phyloP scores from a whole-genome alignment of 2,113 vertebrate species.

The Passer montanus region DNA sequence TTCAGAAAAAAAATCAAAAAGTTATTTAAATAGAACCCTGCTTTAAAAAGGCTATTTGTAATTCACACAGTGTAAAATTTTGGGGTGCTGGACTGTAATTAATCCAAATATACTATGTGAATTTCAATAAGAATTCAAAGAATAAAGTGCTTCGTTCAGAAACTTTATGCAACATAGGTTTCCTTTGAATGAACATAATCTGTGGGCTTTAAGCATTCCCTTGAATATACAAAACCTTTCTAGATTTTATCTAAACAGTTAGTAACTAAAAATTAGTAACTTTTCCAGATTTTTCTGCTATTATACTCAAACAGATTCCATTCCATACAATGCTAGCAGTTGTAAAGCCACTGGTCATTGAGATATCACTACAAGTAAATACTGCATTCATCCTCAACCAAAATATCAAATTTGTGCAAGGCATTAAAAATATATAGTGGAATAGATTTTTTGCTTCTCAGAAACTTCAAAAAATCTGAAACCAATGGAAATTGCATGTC shows the following conservation, averaged over 20 bases:
- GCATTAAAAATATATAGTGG: background rate
- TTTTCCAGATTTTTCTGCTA: conserved; percentile 57
- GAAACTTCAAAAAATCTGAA: background rate
- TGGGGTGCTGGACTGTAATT: background rate
- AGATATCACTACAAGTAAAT: background rate
- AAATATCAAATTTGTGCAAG: background rate
- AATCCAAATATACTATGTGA: background rate
- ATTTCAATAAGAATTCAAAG: background rate
- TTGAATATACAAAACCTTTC: background rate
- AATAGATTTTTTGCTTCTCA: background rate
- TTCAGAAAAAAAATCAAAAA: background rate
- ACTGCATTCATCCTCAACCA: background rate
- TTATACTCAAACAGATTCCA: conserved; percentile 21
- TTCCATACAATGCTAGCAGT: background rate
- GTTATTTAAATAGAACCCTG: rapidly evolving
- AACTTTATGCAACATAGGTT: conserved; percentile 27
- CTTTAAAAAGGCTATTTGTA: background rate
- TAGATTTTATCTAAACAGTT: conserved; percentile 30
- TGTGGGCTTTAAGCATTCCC: background rate
- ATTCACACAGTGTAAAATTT: background rate
- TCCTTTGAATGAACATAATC: background rate
- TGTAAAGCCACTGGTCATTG: background rate
- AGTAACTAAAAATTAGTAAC: conserved; percentile 6
- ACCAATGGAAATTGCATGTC: background rate
- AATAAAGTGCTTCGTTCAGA: background rate